Conservation (phyloP, 2,797 vertebrate species). For the Arvicola amphibius region DNA sequence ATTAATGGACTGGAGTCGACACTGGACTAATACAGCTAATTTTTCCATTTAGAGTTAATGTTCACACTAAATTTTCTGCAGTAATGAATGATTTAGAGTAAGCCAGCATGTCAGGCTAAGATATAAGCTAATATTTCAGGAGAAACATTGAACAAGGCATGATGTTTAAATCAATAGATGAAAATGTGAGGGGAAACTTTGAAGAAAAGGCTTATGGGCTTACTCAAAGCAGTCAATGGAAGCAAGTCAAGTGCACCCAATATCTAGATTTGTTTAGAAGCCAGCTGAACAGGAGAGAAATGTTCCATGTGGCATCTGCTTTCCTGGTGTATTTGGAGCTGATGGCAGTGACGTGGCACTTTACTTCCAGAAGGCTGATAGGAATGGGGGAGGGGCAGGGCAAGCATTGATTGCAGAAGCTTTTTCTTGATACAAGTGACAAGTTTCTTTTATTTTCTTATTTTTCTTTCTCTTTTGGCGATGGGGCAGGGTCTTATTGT, state of each 20-base stretch:
- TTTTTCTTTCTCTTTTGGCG: neutral
- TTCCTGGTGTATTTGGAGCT: conserved; percentile 22
- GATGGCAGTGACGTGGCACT: neutral
- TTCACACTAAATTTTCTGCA: conserved; percentile 49
- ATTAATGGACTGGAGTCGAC: conserved; percentile 59
- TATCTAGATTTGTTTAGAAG: conserved; percentile 59
- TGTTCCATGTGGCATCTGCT: neutral
- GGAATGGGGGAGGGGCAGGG: neutral
- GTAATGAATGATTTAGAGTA: conserved; percentile 67
- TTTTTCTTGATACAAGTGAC: neutral
- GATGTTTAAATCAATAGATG: conserved; percentile 68
- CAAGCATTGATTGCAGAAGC: neutral
- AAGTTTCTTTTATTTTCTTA: neutral
- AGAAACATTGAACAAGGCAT: conserved; percentile 58
- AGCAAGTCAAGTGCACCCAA: conserved; percentile 65
- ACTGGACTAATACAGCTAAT: conserved; percentile 60
- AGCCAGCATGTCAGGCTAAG: conserved; percentile 59
- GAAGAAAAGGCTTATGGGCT: conserved; percentile 54
- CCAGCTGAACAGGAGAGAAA: conserved; percentile 49
- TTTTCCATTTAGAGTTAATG: conserved; percentile 69
- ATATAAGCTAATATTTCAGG: conserved; percentile 64
- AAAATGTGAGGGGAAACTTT: conserved; percentile 61
- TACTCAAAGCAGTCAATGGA: conserved; percentile 60
- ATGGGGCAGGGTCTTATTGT: neutral
- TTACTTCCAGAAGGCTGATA: conserved; percentile 15